Base-by-base conservation (phyloP, 2,888 invertebrate species). In the Camptogramma bilineatum region DNA sequence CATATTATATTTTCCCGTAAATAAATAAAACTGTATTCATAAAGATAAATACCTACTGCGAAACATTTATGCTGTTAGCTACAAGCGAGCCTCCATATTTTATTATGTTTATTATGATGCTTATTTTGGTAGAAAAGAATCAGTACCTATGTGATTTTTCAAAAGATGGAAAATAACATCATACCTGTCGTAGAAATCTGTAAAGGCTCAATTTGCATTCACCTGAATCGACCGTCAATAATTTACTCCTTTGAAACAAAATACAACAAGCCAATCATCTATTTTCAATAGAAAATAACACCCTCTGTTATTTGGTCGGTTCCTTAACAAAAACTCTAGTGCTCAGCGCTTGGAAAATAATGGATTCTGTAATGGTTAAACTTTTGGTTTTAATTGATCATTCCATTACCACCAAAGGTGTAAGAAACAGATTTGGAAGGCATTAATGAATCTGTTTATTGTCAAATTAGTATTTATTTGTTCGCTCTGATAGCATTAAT, bases 331-430 rank as follows among this genome's bases (percentile, higher is more conserved):
- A 66, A 67, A 47, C 42, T 34, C 55, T 50, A 56, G 57, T 44
- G 52, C 55, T 64, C 58, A 62, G 50, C 64, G 55, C 64, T 72
- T 55, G 39, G 31, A 51, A 70, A 73, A 70, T 58, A 77, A 73
- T 74, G 60, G 63, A 75, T 55, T 65, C 67, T 39, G 58, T 73
- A 77, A 78, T 75, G 67, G 73, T 59, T 72, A 66, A 77, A 75
- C 70, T 77, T 79, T 73, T 66, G 51, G 55, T 65, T 71, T 73
- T 59, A 64, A 71, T 73, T 52, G 52, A 63, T 72, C 62, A 66
- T 67, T 71, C 69, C 67, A 63, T 70, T 69, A 72, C 69, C 59
- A 62, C 69, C 58, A 62, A 68, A 66, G 60, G 66, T 70, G 62
- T 52, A 59, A 62, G 62, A 31, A 65, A 68, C 53, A 54, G 62